Percentiles rank a stretch among this genome's conserved stretches.
phyloP scores from a whole-genome alignment of 2,888 invertebrate species.

The Calliphora vomitoria region DNA sequence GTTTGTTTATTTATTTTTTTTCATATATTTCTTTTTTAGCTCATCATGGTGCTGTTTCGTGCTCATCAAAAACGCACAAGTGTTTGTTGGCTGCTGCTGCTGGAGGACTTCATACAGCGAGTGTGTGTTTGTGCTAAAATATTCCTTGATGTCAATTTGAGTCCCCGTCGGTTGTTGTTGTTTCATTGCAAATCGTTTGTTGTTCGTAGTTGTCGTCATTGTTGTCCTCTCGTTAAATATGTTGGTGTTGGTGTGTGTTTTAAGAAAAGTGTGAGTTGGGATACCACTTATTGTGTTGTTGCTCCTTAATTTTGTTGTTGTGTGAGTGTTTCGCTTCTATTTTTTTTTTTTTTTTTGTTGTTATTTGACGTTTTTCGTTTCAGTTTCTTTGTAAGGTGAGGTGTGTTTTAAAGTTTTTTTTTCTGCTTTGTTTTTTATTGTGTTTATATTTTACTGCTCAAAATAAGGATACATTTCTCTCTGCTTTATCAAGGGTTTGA shows the following conservation, averaged over 20 bases:
- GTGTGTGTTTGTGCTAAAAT: constrained; percentile 68
- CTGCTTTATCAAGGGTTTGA: constrained; percentile 6
- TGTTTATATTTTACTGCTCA: constrained; percentile 8
- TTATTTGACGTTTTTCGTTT: constrained; percentile 43
- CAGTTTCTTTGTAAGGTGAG: constrained; percentile 28
- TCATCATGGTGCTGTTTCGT: constrained; percentile 44
- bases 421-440: neutral
- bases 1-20: constrained; percentile 19
- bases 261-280: neutral
- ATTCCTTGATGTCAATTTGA: constrained; percentile 74
- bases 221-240: constrained; percentile 76
- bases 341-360: too few relatives aligned
- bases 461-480: constrained; percentile 47
- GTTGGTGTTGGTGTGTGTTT: constrained; percentile 45
- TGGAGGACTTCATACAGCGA: neutral
- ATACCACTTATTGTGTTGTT: constrained; percentile 12
- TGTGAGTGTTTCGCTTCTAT: neutral
- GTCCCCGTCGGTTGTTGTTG: constrained; percentile 69
- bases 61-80: constrained; percentile 64
- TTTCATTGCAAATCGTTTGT: constrained; percentile 17
- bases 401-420: constrained; percentile 46
- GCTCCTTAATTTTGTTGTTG: constrained; percentile 5
- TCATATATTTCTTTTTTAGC: neutral
- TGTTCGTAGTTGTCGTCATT: constrained; percentile 28
- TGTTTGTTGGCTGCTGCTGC: constrained; percentile 56